These are phyloP conservation scores for Acronicta aceris DNA, from an alignment of 2,888 invertebrate genomes.

Conservation along the genomic window DNA sequence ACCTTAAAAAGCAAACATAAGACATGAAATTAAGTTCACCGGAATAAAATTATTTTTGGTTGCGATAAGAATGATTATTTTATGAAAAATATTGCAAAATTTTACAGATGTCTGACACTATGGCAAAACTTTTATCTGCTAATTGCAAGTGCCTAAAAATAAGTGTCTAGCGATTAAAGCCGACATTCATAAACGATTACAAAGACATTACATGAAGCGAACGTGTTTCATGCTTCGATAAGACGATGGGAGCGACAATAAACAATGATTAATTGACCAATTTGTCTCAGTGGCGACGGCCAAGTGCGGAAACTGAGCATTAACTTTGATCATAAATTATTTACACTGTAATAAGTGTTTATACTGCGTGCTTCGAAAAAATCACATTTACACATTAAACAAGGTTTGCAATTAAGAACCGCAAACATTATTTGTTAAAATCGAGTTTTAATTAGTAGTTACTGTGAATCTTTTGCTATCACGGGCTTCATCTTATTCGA, in stretches of 20 bases:
- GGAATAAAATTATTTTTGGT: too few species aligned
- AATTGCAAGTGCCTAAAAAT: background rate
- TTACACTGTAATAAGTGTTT: conserved; percentile 40
- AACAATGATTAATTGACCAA: conserved; percentile 77
- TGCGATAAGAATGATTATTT: too few species aligned
- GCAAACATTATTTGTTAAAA: background rate
- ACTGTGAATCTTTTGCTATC: background rate
- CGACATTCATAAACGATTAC: conserved; percentile 53
- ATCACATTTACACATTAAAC: background rate
- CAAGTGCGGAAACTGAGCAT: conserved; percentile 58
- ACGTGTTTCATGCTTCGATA: conserved; percentile 52
- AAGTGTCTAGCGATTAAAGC: conserved; percentile 30
- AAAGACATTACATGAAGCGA: conserved; percentile 54
- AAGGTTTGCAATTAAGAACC: conserved; percentile 5
- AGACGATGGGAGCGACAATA: conserved; percentile 69
- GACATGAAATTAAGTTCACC: too few species aligned
- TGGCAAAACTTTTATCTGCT: background rate
- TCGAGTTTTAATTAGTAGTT: background rate
- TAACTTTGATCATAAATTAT: conserved; percentile 55
- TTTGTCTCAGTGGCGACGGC: conserved; percentile 66
- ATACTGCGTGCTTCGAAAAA: conserved; percentile 20
- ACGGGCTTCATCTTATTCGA: background rate
- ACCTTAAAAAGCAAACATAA: too few species aligned
- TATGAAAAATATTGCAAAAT: too few species aligned
- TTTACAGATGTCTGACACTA: too few species aligned